Conservation (phyloP, 1,140 invertebrate genomes). For the Drosophila lacertosa region DNA sequence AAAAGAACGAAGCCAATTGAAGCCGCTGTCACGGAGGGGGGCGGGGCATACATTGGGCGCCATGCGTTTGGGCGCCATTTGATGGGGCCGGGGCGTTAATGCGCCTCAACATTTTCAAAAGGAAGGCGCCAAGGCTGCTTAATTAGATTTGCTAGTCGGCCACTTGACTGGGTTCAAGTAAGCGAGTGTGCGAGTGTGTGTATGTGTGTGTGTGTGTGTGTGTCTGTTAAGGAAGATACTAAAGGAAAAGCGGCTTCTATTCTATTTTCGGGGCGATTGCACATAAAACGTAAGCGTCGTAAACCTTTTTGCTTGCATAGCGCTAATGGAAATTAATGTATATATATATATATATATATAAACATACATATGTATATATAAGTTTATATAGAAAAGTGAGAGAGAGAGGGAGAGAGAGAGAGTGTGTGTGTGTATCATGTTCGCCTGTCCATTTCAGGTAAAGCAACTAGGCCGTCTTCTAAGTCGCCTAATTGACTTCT, state of each 20-base stretch:
- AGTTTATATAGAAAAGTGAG: neutral
- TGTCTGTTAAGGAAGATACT: constrained; percentile 14
- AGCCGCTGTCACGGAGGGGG: constrained; percentile 34
- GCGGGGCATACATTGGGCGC: too few species aligned
- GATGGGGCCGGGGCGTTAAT: constrained; percentile 51
- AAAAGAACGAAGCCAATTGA: constrained; percentile 27
- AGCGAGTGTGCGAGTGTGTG: neutral
- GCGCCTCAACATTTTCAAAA: constrained; percentile 39
- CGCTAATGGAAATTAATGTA: constrained; percentile 74
- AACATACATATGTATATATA: too few species aligned
- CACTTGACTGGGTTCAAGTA: constrained; percentile 21
- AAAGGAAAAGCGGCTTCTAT: constrained; percentile 1
- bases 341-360: constrained; percentile 7
- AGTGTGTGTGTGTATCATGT: too few species aligned
- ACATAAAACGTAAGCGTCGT: constrained; percentile 70
- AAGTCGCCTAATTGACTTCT: constrained; percentile 71
- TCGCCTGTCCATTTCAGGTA: constrained; percentile 15
- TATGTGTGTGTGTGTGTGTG: neutral
- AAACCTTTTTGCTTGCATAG: constrained; percentile 56
- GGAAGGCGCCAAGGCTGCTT: constrained; percentile 48
- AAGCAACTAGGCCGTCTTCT: constrained; percentile 49
- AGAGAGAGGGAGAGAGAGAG: too few species aligned
- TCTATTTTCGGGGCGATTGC: constrained; percentile 39
- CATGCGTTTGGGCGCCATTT: constrained; percentile 64
- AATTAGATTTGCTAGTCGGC: constrained; percentile 66